phyloP scores from a whole-genome alignment of 2,888 invertebrate genomes.

The Pecten maximus region DNA sequence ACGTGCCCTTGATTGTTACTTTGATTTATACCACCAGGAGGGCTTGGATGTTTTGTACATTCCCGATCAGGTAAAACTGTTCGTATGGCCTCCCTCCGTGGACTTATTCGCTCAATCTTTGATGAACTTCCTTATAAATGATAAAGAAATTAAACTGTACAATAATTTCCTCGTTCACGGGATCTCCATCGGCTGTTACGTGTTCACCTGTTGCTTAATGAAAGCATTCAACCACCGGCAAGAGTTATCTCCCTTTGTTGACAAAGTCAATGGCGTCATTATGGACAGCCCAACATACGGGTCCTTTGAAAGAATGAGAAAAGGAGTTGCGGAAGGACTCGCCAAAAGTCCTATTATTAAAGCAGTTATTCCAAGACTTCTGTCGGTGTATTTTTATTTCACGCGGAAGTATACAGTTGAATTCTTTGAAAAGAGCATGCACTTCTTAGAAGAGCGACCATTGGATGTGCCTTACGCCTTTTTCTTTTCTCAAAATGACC shows the following conservation, averaged over 20 bases:
- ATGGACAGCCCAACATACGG: conserved; percentile 77
- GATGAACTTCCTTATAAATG: conserved; percentile 54
- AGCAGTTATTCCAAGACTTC: conserved; percentile 53
- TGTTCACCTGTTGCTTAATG: conserved; percentile 65
- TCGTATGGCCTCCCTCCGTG: conserved; percentile 72
- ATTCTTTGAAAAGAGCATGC: conserved; percentile 65
- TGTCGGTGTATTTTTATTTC: conserved; percentile 64
- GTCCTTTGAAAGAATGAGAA: conserved; percentile 66
- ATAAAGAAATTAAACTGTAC: conserved; percentile 48
- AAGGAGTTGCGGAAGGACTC: conserved; percentile 63
- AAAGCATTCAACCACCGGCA: conserved; percentile 55
- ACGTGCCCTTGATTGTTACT: conserved; percentile 64
- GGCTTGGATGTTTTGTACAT: conserved; percentile 70
- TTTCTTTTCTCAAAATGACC: conserved; percentile 68
- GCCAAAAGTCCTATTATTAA: conserved; percentile 58
- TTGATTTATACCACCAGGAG: conserved; percentile 63
- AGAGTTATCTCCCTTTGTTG: conserved; percentile 50
- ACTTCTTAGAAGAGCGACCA: conserved; percentile 62
- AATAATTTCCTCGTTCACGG: conserved; percentile 66
- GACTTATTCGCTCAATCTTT: conserved; percentile 60
- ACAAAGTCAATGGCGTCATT: conserved; percentile 63
- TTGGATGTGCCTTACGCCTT: conserved; percentile 66
- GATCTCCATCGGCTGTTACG: conserved; percentile 74
- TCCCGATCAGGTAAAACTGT: conserved; percentile 65
- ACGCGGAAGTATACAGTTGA: conserved; percentile 68